phyloP scores from a whole-genome alignment of 2,113 vertebrate genomes.

The Rhynchomys soricoides region DNA sequence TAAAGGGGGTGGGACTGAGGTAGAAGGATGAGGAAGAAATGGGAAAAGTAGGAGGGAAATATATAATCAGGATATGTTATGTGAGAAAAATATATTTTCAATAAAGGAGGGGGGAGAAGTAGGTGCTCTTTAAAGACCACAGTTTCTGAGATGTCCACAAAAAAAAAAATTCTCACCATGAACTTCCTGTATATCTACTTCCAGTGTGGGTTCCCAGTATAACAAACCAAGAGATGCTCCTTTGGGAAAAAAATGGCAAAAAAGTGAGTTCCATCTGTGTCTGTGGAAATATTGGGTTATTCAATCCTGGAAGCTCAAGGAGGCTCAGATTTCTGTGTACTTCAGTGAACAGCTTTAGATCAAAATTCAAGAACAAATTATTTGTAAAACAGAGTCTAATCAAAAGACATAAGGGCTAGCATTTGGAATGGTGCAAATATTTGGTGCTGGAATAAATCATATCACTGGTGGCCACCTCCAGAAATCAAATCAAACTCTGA shows the following conservation, averaged over 20 bases:
- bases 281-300: neutral
- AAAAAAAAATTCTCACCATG: neutral
- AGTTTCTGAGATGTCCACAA: neutral
- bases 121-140: neutral
- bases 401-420: neutral
- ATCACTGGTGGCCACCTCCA: neutral
- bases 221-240: neutral
- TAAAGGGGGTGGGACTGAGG: neutral
- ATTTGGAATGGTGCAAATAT: conserved; percentile 53
- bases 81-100: neutral
- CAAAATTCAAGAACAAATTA: conserved; percentile 54
- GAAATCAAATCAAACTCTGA: conserved; percentile 50
- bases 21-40: neutral
- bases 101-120: neutral
- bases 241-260: neutral
- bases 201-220: neutral
- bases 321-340: neutral
- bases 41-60: neutral
- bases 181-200: neutral
- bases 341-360: neutral
- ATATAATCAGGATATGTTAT: neutral
- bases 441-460: neutral
- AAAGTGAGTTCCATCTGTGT: neutral
- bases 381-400: neutral
- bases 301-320: too few relatives aligned